Evolutionary conservation across 2,888 invertebrate genomes (phyloP), one percentile per base, ranked within the genome.

Genomic region (Athalia rosae): DNA sequence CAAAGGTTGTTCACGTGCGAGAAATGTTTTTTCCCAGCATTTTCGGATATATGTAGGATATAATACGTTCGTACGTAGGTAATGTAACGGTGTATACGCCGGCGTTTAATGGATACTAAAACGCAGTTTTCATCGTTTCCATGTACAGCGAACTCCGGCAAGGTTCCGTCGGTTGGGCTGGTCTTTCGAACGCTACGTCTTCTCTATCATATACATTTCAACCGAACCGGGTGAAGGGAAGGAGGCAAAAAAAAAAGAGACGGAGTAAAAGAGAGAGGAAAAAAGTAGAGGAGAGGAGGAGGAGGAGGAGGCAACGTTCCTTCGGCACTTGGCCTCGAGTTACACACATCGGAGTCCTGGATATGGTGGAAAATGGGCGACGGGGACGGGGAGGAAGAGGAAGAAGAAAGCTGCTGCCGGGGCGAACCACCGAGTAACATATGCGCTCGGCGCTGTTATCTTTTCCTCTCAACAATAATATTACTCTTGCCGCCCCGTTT

Each of bases 401-500:
- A 28, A 28, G 2, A 28, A 28, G 28, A 28, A 28, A 28, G 28
- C n/a, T n/a, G 53, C 50, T 50, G 50, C 50, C 50, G 50, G 50
- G 11, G 9, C 11, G 5, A 58, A 58, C 58, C 58, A 58, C 15
- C 80, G 78, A 74, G 83, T 83, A 85, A 84, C 85, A 85, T 84
- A 85, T 85, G 85, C 85, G 81, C 62, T 48, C 11, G 81, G 76
- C 81, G 43, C 79, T 86, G 86, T 85, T 86, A 86, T 85, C 86
- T 83, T 86, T 86, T 80, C 84, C 83, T 85, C 82, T 83, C 82
- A 86, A 86, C 81, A 83, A 86, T 86, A 86, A 86, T 86, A 86
- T 86, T 86, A 82, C 86, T 84, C 82, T 83, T 86, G 82, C 82
- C 81, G 76, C 78, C 80, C 80, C 81, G 80, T 81, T 80, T 81